Evolutionary conservation across 1,140 invertebrate genomes (phyloP), one percentile per base, ranked within the genome.

Genomic region (Aphelenchoides avenae): DNA sequence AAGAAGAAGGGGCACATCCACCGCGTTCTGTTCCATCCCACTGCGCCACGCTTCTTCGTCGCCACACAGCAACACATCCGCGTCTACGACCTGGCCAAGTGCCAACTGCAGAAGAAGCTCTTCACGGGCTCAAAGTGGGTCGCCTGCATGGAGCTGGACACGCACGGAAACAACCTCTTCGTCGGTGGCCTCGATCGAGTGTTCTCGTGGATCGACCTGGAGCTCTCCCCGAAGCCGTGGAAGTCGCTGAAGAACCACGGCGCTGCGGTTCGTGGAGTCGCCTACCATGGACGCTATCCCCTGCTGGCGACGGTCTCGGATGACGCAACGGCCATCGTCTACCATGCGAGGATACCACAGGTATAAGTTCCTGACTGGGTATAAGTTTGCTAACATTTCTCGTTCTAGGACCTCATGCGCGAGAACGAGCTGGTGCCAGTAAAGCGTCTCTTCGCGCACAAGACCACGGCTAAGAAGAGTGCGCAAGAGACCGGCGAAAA

Each of bases 391-490:
- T n/a, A n/a, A n/a, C n/a, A n/a, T n/a, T n/a, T n/a, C n/a, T n/a
- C n/a, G 18, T 86, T 52, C 77, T 91, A 89, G 81, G 93, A 97
- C 82, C 82, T 95, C 46, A 81, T 94, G 58, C 86, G 94, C 81
- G 96, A 97, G 82, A 89, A 94, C 18, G 80, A 95, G 56, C 88
- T 99, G 72, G 91, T 98, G 34, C 94, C 94, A 2, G 83, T 98
- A 22, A 98, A 98, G 79, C 84, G 90, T 71, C 82, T 98, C 43
- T 83, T 84, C 64, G 87, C 88, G 58, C 91, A 94, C 70, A 65
- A 65, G 55, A 30, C 51, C 18, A 22, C 40, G 15, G 59, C 58
- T n/a, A 85, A 67, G 75, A 82, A 29, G 83, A n/a, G n/a, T n/a
- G n/a, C n/a, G n/a, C n/a, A n/a, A n/a, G n/a, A n/a, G n/a, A n/a